Conservation (phyloP, 2,888 invertebrate genomes). For the Agonopterix alstromeriana region DNA sequence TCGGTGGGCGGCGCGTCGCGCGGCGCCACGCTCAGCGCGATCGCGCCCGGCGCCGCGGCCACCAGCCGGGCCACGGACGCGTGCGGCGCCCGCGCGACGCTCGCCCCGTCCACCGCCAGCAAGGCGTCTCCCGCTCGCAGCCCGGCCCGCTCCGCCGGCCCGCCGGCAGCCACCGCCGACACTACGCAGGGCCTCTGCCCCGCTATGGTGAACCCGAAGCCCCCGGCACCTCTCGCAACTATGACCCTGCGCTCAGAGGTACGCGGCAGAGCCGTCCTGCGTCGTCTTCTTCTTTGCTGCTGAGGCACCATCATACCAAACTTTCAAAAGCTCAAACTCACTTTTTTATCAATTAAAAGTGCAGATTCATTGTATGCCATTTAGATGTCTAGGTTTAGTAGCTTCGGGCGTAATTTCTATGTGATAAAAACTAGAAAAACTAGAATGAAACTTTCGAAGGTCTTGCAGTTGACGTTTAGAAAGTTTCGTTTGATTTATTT, state of each 20-base stretch:
- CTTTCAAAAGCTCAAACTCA: neutral
- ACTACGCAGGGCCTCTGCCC: constrained; percentile 97
- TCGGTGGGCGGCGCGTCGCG: constrained; percentile 64
- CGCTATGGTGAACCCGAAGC: constrained; percentile 98
- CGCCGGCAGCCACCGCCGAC: constrained; percentile 91
- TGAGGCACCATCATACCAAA: constrained; percentile 57
- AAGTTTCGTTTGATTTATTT: constrained; percentile 16
- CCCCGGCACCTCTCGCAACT: constrained; percentile 89
- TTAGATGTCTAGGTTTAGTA: neutral
- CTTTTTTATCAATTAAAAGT: too few relatives aligned
- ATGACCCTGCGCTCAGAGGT: constrained; percentile 88
- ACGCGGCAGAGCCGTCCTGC: constrained; percentile 51
- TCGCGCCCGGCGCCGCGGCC: constrained; percentile 88
- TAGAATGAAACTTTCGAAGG: constrained; percentile 64
- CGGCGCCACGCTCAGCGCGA: constrained; percentile 88
- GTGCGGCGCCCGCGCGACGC: constrained; percentile 94
- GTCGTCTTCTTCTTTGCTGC: constrained; percentile 63
- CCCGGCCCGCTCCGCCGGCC: constrained; percentile 93
- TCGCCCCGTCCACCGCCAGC: constrained; percentile 93
- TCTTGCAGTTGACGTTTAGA: constrained; percentile 60
- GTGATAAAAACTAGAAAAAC: constrained; percentile 60
- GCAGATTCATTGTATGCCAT: too few relatives aligned
- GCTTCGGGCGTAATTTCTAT: constrained; percentile 7
- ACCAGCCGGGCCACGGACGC: constrained; percentile 95
- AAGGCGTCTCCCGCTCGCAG: constrained; percentile 94